Evolutionary conservation across 2,888 invertebrate species (phyloP), one percentile per base, ranked within the genome.

Genomic region (Notocelia uddmanniana): DNA sequence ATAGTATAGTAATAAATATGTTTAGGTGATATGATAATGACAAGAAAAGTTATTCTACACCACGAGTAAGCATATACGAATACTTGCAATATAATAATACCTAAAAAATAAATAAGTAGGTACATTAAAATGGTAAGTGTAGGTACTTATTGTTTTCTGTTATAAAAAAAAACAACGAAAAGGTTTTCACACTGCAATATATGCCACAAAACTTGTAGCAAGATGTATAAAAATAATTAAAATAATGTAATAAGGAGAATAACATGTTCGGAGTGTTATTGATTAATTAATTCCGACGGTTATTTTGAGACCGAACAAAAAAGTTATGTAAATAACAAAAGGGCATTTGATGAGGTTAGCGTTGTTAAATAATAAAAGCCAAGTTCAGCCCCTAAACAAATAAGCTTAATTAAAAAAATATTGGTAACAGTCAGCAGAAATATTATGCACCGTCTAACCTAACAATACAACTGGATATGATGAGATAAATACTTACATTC

Each of bases 371-470:
- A 79, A 87, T 85, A 86, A 85, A 92, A 92, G 91, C 91, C 84
- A 88, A 80, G 83, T 81, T 83, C 92, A 92, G 92, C 92, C 91
- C 87, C 88, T 91, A 92, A 77, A 80, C 82, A 85, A 89, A 85
- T 79, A 92, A 91, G 92, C 91, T 79, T 83, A 82, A 82, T 83
- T 76, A 81, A 85, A 84, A 45, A 80, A 84, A 85, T 84, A 87
- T 82, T 81, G 82, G 83, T 85, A 85, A 89, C 85, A 91, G 87
- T 89, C 91, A 90, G 92, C 92, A 85, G 81, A 86, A 88, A 89
- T 85, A 79, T 82, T 76, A 88, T 85, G 87, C 86, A 90, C 85
- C 83, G 89, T 91, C 90, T 93, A 93, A 93, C 93, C 92, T 93
- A 90, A 87, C 84, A 86, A 82, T 80, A 84, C 81, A 85, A 77